Evolutionary conservation across 2,888 invertebrate species (phyloP), one percentile per base, ranked within the genome.

Genomic region (Galerucella pusilla): DNA sequence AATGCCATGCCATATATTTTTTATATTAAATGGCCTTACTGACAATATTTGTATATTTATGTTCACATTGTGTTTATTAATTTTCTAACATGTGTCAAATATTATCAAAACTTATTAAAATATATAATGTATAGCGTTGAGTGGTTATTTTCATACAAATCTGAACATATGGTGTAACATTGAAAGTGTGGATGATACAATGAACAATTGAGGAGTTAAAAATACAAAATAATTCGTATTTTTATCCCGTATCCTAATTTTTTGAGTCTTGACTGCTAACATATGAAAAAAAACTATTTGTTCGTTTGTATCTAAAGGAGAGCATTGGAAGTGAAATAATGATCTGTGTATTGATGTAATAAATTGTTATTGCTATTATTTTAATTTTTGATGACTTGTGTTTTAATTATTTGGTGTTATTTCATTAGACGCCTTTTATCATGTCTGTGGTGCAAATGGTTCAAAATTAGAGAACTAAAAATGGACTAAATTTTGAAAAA

Each of bases 11-110:
- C n/a, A 52, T 52, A 16, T 52, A 52, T 52, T 52, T 52, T 52
- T 9, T 52, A 52, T 52, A n/a, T 52, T n/a, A 52, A 52, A 52
- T 52, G 0, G n/a, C 59, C 59, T 60, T 20, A 25, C 25, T 60
- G 59, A 60, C 59, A 60, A 25, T 60, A 12, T 60, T 10, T 60
- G 25, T 25, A 60, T 28, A 60, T 25, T 20, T 60, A 60, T 52
- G 52, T 57, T 16, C 20, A 60, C 59, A 28, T 60, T 60, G 20
- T 25, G 28, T 60, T 25, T 60, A 60, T 60, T 60, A 60, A 60
- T 60, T 60, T 60, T 20, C 4, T 60, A 60, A 60, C 59, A 60
- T 57, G 57, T 57, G 57, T 57, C 20, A 1, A 57, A 57, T 57
- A 20, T 57, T 57, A 57, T 10, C 57, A n/a, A 20, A 20, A 10